These are phyloP conservation scores for Drosophila anceps DNA, from an alignment of 2,888 invertebrate genomes.

Conservation along the genomic window DNA sequence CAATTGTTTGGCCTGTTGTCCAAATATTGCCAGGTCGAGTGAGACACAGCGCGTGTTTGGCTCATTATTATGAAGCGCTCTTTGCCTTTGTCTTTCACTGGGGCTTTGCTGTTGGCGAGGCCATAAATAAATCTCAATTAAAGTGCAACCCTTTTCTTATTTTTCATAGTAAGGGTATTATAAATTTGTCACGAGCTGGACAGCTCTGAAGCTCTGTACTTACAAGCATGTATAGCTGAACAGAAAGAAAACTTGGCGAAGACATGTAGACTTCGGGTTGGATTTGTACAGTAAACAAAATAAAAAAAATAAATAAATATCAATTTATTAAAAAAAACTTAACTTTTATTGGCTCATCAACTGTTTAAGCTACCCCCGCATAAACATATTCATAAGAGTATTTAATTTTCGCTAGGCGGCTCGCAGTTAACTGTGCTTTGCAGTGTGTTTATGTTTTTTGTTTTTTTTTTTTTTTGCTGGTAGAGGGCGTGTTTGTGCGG, in stretches of 20 bases:
- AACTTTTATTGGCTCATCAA: background rate
- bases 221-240: background rate
- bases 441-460: background rate
- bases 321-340: background rate
- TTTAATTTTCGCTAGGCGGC: conserved; percentile 1
- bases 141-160: conserved; percentile 71
- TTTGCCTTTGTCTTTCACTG: conserved; percentile 45
- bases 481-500: conserved; percentile 29
- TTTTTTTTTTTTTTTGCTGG: background rate
- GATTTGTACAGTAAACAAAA: background rate
- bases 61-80: conserved; percentile 74
- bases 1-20: conserved; percentile 69
- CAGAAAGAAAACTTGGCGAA: background rate
- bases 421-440: conserved; percentile 2
- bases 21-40: conserved; percentile 70
- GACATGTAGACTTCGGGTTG: background rate
- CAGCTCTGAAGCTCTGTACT: background rate
- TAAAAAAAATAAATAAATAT: background rate
- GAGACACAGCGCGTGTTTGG: conserved; percentile 56
- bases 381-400: background rate
- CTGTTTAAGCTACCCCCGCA: background rate
- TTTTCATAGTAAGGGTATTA: background rate
- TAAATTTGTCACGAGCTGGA: conserved; percentile 17
- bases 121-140: conserved; percentile 82
- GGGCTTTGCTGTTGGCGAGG: conserved; percentile 17